Evolutionary conservation across 2,797 vertebrate species (phyloP).

Genomic region (Pangasius sanitwongsei): DNA sequence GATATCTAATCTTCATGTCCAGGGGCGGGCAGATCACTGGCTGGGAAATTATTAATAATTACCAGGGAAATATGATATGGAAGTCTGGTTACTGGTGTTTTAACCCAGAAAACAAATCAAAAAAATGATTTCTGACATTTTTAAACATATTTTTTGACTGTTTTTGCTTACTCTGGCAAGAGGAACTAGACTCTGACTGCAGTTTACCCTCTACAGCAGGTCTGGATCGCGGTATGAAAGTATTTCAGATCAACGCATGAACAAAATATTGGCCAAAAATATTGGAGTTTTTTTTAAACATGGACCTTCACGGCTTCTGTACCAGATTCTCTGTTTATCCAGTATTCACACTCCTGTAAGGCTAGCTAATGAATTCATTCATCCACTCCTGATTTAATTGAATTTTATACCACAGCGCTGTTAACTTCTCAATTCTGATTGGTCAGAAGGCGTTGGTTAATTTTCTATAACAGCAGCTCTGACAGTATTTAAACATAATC

Average conservation of each 20-base stretch:
- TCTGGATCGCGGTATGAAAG: not conserved
- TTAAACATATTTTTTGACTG: not conserved
- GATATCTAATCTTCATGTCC: not conserved
- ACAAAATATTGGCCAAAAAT: not conserved
- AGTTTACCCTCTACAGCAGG: too few species aligned
- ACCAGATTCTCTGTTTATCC: too few species aligned
- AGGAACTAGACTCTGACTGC: too few species aligned
- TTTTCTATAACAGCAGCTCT: too few species aligned
- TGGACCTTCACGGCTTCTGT: too few species aligned
- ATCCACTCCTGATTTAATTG: not conserved
- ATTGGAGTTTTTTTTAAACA: not conserved
- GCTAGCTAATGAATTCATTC: too few species aligned
- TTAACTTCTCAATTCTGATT: too few species aligned
- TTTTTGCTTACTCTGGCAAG: too few species aligned
- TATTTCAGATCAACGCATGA: not conserved
- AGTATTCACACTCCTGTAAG: too few species aligned
- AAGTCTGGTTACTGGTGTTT: not conserved
- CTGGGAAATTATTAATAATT: not conserved
- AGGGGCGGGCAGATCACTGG: not conserved
- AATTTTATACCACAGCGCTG: not conserved
- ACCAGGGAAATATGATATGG: not conserved
- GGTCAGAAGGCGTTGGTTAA: too few species aligned
- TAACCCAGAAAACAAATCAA: not conserved
- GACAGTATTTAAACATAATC: too few species aligned
- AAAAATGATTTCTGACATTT: not conserved